Conservation (phyloP, 1,140 invertebrate genomes). For the Orchesella cincta region DNA sequence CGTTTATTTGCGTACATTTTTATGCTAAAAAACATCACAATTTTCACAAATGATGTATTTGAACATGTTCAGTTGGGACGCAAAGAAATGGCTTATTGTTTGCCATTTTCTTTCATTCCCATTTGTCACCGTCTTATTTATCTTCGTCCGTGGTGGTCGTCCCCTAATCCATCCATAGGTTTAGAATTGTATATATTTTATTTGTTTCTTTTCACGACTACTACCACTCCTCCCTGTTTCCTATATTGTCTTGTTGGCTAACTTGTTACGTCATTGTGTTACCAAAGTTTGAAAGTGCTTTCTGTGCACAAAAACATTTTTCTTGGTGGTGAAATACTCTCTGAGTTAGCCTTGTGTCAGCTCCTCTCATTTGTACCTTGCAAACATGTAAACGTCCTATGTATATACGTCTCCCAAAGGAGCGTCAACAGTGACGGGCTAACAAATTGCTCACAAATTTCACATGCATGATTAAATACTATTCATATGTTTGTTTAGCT, state of each 20-base stretch:
- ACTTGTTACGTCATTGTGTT: not conserved
- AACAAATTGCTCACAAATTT: slow-evolving; percentile 29
- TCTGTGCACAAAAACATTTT: too few relatives aligned
- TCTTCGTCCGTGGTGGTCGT: too few relatives aligned
- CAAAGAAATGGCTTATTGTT: slow-evolving; percentile 20
- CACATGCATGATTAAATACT: slow-evolving; percentile 25
- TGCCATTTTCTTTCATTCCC: slow-evolving; percentile 2
- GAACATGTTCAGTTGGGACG: not conserved
- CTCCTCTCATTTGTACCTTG: too few relatives aligned
- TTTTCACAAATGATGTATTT: slow-evolving; percentile 19
- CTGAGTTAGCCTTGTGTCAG: not conserved
- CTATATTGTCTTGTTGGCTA: not conserved
- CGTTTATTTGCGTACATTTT: too few relatives aligned
- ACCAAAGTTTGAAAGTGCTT: too few relatives aligned
- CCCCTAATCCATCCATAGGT: too few relatives aligned
- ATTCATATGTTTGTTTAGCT: not conserved
- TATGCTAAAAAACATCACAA: too few relatives aligned
- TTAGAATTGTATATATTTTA: too few relatives aligned
- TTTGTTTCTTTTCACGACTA: not conserved
- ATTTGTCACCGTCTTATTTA: slow-evolving; percentile 10
- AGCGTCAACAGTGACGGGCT: slow-evolving; percentile 14
- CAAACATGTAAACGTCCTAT: too few relatives aligned
- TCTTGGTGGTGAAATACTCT: too few relatives aligned
- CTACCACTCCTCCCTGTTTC: not conserved
- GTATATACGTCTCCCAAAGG: not conserved